These are phyloP conservation scores for Tragelaphus imberbis DNA, from an alignment of 2,113 vertebrate species.

Conservation along the genomic window DNA sequence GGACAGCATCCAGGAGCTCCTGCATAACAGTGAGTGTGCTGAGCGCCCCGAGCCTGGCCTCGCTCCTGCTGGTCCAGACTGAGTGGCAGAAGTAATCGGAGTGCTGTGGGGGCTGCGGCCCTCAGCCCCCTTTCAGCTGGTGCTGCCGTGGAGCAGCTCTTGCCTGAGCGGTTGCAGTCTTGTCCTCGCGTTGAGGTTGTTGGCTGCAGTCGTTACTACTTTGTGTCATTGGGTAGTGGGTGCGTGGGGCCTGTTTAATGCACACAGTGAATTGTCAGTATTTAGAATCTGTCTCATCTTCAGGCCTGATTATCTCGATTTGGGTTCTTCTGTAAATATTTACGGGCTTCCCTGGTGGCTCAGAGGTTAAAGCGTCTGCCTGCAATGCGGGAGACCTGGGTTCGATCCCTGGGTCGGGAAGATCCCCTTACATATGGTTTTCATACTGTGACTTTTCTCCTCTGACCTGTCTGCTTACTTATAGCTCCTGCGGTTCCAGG, in stretches of 20 bases:
- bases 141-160: background rate
- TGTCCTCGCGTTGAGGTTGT: background rate
- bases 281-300: background rate
- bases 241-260: background rate
- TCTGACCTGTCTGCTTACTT: conserved; percentile 45
- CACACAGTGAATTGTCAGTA: background rate
- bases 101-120: background rate
- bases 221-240: background rate
- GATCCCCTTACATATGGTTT: background rate
- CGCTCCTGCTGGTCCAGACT: background rate
- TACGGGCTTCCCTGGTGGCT: too few species aligned
- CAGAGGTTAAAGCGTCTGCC: too few species aligned
- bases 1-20: conserved; percentile 83
- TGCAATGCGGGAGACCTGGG: too few species aligned
- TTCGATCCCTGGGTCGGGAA: too few species aligned
- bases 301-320: background rate
- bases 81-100: background rate
- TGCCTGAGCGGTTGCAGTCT: conserved; percentile 22
- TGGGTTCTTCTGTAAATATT: background rate
- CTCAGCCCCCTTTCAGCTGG: background rate
- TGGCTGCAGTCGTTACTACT: conserved; percentile 28
- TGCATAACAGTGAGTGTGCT: conserved; percentile 83
- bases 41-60: background rate
- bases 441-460: background rate
- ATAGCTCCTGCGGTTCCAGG: conserved; percentile 43